Evolutionary conservation across 2,797 vertebrate genomes (phyloP), one percentile per base, ranked within the genome.

Genomic region (Takifugu ocellatus): DNA sequence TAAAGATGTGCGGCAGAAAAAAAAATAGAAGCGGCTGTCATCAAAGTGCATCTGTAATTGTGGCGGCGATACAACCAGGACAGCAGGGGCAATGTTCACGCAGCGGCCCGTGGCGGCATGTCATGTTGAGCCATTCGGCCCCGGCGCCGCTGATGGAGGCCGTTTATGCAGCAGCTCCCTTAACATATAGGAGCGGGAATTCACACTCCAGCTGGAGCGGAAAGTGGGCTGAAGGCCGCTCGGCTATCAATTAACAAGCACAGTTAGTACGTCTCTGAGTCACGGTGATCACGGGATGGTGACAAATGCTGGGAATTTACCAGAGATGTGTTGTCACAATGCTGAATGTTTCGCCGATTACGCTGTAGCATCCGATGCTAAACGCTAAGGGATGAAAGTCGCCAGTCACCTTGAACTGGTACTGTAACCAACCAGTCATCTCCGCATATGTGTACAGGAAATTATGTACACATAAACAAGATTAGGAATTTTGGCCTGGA

Each of bases 211-310:
- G 83, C 81, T 85, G 80, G 81, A 88, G 69, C 66, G 80, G 84
- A 68, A 82, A 83, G 78, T 70, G 68, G 74, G 67, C 74, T 74
- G 83, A 62, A 72, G 81, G 74, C 77, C 74, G 6, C n/a, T 84
- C 77, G 72, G 74, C 78, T 86, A 81, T 83, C 83, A 89, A 90
- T 90, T 89, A 91, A 84, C 87, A 86, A 74, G 77, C 82, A 77
- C 77, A 76, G 77, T 88, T 77, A 79, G 79, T 83, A 86, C 84
- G 87, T 78, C 77, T 79, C 77, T 72, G 78, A 77, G 56, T 77
- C 80, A 77, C n/a, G 68, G 63, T 72, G 78, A 57, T 63, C 77
- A 70, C 26, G 73, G 78, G 79, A 77, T 59, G 26, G 46, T 10
- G 63, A 74, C 61, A 70, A 77, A 75, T 60, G 53, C 61, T 27